Base-by-base conservation (phyloP, 1,140 invertebrate genomes). In the Zophobas atratus region DNA sequence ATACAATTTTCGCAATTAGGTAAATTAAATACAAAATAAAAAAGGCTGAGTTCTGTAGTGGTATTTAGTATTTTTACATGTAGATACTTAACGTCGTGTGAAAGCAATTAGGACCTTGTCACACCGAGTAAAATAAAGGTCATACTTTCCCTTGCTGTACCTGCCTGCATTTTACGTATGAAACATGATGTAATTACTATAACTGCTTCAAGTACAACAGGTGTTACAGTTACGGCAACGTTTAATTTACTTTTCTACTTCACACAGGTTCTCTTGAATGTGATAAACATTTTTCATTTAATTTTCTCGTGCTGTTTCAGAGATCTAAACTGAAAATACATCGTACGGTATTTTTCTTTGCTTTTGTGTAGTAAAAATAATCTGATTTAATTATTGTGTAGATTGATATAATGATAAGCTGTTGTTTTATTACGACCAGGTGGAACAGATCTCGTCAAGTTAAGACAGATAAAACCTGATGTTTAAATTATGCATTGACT, bases 151-250 rank as follows among this genome's bases (percentile, higher is more conserved):
- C 60, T 67, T 67, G 39, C 34, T 60, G 38, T n/a, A 36, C 60
- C 33, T 43, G 56, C 60, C 33, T 43, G 60, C 60, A 67, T 67
- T 67, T 67, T 67, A 67, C 33, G n/a, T 32, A 39, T 33, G 60
- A 41, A 67, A 32, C 60, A 67, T 67, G 60, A 67, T 67, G 60
- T 67, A 67, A 67, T 67, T 67, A 67, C 60, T 67, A 43, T 43
- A 67, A 67, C 60, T 67, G 38, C 70, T 71, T 71, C 70, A 71
- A 71, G 70, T 71, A 71, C 39, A 71, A 71, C 70, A 71, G 70
- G 70, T 71, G 70, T 71, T 71, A 51, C 49, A 51, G 49, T 67
- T 57, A 67, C 43, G 60, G 60, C 60, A 32, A n/a, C 36, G n/a
- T 67, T 67, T 67, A 67, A 67, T 67, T 67, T 67, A 51, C n/a